These are phyloP conservation scores for Celastrina argiolus DNA, from an alignment of 2,888 invertebrate species.

Conservation along the genomic window DNA sequence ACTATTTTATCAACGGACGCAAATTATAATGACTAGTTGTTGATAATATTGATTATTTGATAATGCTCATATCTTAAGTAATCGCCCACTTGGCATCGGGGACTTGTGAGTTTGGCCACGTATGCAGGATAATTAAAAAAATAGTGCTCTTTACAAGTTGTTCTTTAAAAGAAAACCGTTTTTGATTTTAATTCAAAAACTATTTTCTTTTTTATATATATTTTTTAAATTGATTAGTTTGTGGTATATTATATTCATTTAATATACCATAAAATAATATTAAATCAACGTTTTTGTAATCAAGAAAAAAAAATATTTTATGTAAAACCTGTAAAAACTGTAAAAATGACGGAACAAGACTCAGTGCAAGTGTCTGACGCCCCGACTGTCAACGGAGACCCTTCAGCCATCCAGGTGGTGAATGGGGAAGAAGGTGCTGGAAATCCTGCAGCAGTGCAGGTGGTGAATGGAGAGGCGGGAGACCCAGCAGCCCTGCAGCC, in stretches of 20 bases:
- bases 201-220: background rate
- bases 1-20: conserved; percentile 25
- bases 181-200: background rate
- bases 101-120: conserved; percentile 45
- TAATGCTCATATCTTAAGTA: conserved; percentile 50
- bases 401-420: conserved; percentile 26
- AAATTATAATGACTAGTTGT: conserved; percentile 49
- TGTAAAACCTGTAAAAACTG: conserved; percentile 22
- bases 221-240: background rate
- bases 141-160: conserved; percentile 22
- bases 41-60: conserved; percentile 56
- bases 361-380: conserved; percentile 53
- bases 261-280: no score
- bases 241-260: no score
- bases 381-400: conserved; percentile 35
- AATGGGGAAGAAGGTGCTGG: conserved; percentile 25
- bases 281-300: background rate
- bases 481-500: conserved; percentile 17
- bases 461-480: background rate
- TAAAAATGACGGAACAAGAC: conserved; percentile 53
- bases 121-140: conserved; percentile 12
- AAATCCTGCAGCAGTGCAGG: conserved; percentile 10
- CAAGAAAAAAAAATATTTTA: conserved; percentile 27
- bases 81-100: conserved; percentile 54
- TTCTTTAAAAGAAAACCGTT: no score